Conservation (phyloP, 2,888 invertebrate species). For the Parnassius smintheus region DNA sequence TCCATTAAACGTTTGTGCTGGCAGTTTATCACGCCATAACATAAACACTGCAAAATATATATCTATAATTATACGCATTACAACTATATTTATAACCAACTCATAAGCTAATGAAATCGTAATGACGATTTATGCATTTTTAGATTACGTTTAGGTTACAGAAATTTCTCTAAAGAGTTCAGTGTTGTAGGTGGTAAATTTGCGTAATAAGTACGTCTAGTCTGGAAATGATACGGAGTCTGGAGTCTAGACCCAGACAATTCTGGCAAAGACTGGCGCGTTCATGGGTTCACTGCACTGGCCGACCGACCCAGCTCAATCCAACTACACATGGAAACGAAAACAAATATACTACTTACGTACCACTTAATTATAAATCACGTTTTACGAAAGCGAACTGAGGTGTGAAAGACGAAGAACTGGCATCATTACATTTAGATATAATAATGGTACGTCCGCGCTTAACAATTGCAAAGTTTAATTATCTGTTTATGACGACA, state of each 20-base stretch:
- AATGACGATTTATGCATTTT: background rate
- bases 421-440: conserved; percentile 6
- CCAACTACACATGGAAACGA: conserved; percentile 10
- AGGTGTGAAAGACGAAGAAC: background rate
- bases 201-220: conserved; percentile 27
- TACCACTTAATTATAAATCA: conserved; percentile 18
- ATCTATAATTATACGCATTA: conserved; percentile 2
- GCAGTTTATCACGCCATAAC: background rate
- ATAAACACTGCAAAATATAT: conserved; percentile 5
- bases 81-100: background rate
- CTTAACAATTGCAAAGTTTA: conserved; percentile 2
- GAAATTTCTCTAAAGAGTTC: conserved; percentile 7
- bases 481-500: conserved; percentile 3
- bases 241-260: conserved; percentile 31
- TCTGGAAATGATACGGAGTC: conserved; percentile 32
- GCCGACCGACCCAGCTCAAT: conserved; percentile 27
- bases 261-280: conserved; percentile 31
- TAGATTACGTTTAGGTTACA: background rate
- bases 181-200: conserved; percentile 19
- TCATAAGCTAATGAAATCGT: background rate
- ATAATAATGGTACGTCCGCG: background rate
- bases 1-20: background rate
- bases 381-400: conserved; percentile 15
- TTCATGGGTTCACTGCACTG: conserved; percentile 34
- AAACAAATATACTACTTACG: conserved; percentile 24